Conservation (phyloP, 2,797 vertebrate species). For the Oreortyx pictus region DNA sequence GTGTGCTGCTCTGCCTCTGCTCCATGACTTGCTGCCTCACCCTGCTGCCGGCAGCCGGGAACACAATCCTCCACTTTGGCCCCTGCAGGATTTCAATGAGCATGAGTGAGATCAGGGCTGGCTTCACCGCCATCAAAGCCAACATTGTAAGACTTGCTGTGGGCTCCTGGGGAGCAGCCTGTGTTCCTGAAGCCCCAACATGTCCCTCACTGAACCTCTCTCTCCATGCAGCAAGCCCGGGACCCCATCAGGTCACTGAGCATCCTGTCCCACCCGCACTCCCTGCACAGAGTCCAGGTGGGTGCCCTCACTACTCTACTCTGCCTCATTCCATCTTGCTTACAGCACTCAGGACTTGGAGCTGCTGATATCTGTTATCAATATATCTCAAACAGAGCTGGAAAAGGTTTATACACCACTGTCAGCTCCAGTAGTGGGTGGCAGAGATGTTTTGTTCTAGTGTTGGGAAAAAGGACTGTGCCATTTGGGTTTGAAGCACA, state of each 20-base stretch:
- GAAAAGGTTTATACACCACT: not conserved
- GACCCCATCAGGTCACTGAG: slow-evolving; percentile 74
- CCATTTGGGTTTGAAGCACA: not conserved
- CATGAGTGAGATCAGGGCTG: slow-evolving; percentile 33
- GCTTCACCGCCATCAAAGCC: slow-evolving; percentile 71
- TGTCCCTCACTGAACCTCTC: accelerated
- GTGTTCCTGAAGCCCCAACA: not conserved
- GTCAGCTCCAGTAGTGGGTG: not conserved
- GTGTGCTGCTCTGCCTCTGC: slow-evolving; percentile 42
- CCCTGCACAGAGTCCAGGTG: slow-evolving; percentile 68
- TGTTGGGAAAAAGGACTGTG: not conserved
- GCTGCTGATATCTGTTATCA: not conserved
- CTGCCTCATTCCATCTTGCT: not conserved
- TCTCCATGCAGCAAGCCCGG: slow-evolving; percentile 67
- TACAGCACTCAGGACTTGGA: no score
- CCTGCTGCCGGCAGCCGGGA: not conserved
- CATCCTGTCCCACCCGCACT: slow-evolving; percentile 64
- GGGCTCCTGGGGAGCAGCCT: not conserved
- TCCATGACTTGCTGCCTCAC: not conserved
- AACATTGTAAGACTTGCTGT: slow-evolving; percentile 63
- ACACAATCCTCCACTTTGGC: slow-evolving; percentile 41
- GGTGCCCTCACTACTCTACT: not conserved
- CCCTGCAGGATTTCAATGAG: slow-evolving; percentile 64
- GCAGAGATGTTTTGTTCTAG: not conserved
- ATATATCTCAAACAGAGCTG: not conserved